A percentile compares a stretch with the other conserved stretches of the same genome.
phyloP scores from a whole-genome alignment of 2,113 vertebrate genomes.

The Fulmarus glacialis region DNA sequence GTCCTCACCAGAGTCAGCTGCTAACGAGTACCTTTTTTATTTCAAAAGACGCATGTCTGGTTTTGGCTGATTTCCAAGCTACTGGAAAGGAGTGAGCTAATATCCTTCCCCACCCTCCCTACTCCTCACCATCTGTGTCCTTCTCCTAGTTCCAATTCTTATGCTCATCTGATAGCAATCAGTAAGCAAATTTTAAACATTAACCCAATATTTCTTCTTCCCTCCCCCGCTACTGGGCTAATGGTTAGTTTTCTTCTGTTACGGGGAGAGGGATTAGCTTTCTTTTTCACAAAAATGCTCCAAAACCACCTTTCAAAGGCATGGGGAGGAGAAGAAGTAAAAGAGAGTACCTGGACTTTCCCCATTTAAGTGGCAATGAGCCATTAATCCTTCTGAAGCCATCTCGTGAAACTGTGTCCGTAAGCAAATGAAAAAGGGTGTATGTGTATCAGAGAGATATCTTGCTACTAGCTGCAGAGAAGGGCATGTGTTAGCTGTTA shows the following conservation, averaged over 20 bases:
- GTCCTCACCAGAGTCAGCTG: background rate
- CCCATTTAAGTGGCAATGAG: background rate
- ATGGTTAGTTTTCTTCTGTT: background rate
- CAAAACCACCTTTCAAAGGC: background rate
- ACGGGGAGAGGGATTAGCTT: background rate
- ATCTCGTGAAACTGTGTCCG: background rate
- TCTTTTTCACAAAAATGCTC: background rate
- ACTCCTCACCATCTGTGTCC: background rate
- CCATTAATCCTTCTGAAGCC: background rate
- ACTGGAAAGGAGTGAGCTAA: accelerated
- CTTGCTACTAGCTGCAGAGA: background rate
- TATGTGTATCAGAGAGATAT: background rate
- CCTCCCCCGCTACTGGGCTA: accelerated
- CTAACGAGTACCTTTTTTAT: background rate
- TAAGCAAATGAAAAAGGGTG: background rate
- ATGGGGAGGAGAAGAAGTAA: background rate
- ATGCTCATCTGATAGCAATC: accelerated
- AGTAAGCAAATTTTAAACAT: background rate
- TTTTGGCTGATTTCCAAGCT: background rate
- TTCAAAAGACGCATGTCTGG: background rate
- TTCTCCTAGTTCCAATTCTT: background rate
- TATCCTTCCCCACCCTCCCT: background rate
- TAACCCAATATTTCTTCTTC: background rate
- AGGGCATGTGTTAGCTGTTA: background rate
- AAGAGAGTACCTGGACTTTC: background rate